These are phyloP conservation scores for Spinus olivaceus DNA, from an alignment of 2,797 vertebrate species.

Conservation along the genomic window DNA sequence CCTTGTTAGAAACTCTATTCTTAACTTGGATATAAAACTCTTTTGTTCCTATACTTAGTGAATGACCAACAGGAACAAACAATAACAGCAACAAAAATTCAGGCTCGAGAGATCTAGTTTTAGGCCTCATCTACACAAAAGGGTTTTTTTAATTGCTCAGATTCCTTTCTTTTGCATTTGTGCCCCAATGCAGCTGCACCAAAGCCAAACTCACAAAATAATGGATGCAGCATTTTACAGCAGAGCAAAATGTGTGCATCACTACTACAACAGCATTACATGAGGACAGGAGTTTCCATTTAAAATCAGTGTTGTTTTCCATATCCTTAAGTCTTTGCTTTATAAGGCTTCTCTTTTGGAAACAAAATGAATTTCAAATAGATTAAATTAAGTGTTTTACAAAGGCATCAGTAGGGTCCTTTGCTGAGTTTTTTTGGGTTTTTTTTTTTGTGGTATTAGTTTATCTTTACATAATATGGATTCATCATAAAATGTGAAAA, in stretches of 20 bases:
- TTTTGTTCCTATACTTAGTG: not conserved
- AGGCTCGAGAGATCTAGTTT: not conserved
- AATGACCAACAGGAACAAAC: not conserved
- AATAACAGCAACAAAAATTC: not conserved
- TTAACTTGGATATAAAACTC: not conserved
- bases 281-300: not conserved
- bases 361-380: not conserved
- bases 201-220: not conserved
- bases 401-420: not conserved
- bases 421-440: too few species aligned
- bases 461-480: not conserved
- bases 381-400: not conserved
- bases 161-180: not conserved
- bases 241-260: not conserved
- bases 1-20: not conserved
- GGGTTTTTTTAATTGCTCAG: not conserved
- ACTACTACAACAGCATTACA: too few species aligned
- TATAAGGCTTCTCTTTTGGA: not conserved
- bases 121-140: not conserved
- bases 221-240: not conserved
- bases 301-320: not conserved
- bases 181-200: not conserved
- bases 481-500: not conserved
- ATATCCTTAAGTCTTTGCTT: not conserved
- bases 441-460: not conserved